These are phyloP conservation scores for Dipodomys spectabilis DNA, from an alignment of 2,113 vertebrate species.

Conservation along the genomic window DNA sequence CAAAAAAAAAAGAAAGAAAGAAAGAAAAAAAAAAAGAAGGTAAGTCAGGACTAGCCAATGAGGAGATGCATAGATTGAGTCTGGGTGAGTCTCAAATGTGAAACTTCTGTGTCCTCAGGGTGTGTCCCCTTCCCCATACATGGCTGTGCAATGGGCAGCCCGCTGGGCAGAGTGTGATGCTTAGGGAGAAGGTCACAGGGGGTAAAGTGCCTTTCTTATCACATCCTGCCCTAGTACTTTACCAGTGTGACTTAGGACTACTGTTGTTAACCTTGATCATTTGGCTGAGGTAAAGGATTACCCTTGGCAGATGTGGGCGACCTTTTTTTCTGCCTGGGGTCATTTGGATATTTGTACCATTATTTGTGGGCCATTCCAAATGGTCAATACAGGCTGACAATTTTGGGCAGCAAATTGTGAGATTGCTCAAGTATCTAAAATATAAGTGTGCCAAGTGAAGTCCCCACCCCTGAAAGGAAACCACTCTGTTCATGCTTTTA, in stretches of 20 bases:
- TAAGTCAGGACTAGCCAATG: background rate
- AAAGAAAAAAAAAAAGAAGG: background rate
- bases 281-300: background rate
- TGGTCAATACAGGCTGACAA: background rate
- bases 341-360: background rate
- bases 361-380: background rate
- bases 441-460: no score
- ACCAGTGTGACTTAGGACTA: background rate
- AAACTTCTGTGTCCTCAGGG: background rate
- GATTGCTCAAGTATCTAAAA: no score
- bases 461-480: no score
- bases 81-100: background rate
- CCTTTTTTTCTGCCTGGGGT: no score
- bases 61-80: background rate
- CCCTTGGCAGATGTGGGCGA: no score
- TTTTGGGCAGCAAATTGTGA: no score
- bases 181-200: background rate
- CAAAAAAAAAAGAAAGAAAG: no score
- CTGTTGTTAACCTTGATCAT: background rate
- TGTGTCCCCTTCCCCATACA: no score
- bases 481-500: no score
- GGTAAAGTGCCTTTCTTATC: constrained; percentile 13
- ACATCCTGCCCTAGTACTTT: background rate
- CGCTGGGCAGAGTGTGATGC: background rate
- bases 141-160: background rate